Evolutionary conservation across 2,888 invertebrate species (phyloP).

Genomic region (Athetis lepigone): DNA sequence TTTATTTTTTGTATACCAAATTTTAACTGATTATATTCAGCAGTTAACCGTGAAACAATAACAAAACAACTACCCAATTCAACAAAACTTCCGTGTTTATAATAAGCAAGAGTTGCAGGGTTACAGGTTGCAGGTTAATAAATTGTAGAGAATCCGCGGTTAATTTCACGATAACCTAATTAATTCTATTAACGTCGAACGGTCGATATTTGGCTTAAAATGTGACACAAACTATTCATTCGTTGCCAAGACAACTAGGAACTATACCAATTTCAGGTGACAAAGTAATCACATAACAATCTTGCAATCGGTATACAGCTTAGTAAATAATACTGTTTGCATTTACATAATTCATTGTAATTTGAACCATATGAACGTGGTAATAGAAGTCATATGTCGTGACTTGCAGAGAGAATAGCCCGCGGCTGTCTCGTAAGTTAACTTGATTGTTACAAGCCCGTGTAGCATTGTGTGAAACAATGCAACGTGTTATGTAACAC

Average conservation of each 20-base stretch:
- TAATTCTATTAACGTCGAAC: neutral
- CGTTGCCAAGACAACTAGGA: neutral
- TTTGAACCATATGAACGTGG: neutral
- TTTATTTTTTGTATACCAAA: no score
- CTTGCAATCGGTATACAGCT: conserved; percentile 6
- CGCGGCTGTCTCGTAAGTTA: conserved; percentile 33
- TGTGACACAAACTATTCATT: neutral
- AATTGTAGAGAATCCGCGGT: neutral
- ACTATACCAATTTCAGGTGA: conserved; percentile 15
- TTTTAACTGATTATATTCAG: no score
- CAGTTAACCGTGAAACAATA: no score
- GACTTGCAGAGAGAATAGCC: conserved; percentile 9
- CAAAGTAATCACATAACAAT: conserved; percentile 16
- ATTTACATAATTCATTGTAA: conserved; percentile 12
- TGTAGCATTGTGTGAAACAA: conserved; percentile 22
- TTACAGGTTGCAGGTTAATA: no score
- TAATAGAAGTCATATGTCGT: conserved; percentile 19
- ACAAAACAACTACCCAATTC: no score
- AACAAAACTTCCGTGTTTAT: no score
- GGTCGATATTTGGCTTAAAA: conserved; percentile 6
- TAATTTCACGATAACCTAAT: neutral
- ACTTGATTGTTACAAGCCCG: conserved; percentile 42
- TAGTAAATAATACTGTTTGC: neutral
- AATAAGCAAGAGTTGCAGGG: no score
- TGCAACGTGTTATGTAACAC: conserved; percentile 40